phyloP scores from a whole-genome alignment of 1,140 invertebrate species.

The Drosophila punjabiensis region DNA sequence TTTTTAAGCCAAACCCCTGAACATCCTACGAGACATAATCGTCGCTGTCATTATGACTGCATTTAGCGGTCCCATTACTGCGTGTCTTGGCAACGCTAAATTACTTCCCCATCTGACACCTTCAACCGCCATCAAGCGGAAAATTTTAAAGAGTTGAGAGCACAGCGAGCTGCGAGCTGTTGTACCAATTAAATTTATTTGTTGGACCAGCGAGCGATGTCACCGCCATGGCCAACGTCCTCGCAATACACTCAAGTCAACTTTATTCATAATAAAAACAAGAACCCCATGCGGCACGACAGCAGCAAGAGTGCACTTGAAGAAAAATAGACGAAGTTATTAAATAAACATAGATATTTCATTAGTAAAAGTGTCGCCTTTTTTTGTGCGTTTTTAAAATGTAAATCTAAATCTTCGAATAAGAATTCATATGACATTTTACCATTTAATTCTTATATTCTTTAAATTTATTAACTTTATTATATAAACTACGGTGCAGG shows the following conservation, averaged over 20 bases:
- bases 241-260: constrained; percentile 67
- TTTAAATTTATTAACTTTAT: not conserved
- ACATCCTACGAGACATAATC: constrained; percentile 31
- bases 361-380: too few species aligned
- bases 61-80: constrained; percentile 41
- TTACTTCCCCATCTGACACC: constrained; percentile 38
- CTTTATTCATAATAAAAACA: constrained; percentile 70
- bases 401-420: not conserved
- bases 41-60: constrained; percentile 20
- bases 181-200: constrained; percentile 76
- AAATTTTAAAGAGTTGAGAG: constrained; percentile 45
- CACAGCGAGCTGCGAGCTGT: constrained; percentile 26
- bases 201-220: constrained; percentile 55
- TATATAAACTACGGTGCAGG: not conserved
- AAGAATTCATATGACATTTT: not conserved
- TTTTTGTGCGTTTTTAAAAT: not conserved
- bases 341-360: too few species aligned
- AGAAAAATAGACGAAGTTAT: too few species aligned
- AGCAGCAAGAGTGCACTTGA: constrained; percentile 1
- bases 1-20: constrained; percentile 2
- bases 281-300: constrained; percentile 29
- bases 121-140: constrained; percentile 19
- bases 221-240: constrained; percentile 47
- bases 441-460: not conserved
- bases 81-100: constrained; percentile 19